Base-by-base conservation (phyloP, 2,888 invertebrate genomes). In the Scelioninae gen. 1 region DNA sequence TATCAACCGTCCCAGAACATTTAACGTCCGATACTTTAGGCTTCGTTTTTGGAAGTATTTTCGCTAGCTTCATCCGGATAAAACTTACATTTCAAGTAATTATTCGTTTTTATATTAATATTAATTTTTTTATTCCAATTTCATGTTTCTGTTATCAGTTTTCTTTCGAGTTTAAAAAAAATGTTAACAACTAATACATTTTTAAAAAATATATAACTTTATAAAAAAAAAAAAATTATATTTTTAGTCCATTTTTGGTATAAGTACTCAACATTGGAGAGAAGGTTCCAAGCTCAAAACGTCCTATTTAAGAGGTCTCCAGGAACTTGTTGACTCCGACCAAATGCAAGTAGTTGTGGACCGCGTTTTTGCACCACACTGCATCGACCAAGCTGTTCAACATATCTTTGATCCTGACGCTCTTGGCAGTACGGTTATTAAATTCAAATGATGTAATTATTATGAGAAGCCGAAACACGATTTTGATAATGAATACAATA, bases 321-420 rank as follows among this genome's bases (percentile, higher is more conserved):
- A 91, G 3, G 91, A 93, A 65, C 91, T 94, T 58, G 93, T 94
- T 0, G 94, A 94, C 85, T 92, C 93, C 23, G 93, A 94, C 63
- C 92, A 93, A 80, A 88, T 95, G 76, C 94, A 94, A 87, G 93
- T 94, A 5, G 94, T 95, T 40, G 94, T 95, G 1, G 94, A 94
- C 83, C 94, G 93, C 88, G 94, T 93, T 23, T 93, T 92, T 85
- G 88, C 92, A 1, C 92, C 93, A 32, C 91, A 93, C 71, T 93
- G 93, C 83, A 93, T 93, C 13, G 93, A 93, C 82, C 90, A 92
- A 81, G 94, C 93, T 6, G 88, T 93, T 49, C 88, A 92, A 58
- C 93, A 93, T 84, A 90, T 93, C 16, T 88, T 91, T 51, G 92
- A 92, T 63, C 89, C 90, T 0, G 90, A 93, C 75, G 90, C 93